phyloP scores from a whole-genome alignment of 2,797 vertebrate genomes.

The Cyprinodon diabolis region DNA sequence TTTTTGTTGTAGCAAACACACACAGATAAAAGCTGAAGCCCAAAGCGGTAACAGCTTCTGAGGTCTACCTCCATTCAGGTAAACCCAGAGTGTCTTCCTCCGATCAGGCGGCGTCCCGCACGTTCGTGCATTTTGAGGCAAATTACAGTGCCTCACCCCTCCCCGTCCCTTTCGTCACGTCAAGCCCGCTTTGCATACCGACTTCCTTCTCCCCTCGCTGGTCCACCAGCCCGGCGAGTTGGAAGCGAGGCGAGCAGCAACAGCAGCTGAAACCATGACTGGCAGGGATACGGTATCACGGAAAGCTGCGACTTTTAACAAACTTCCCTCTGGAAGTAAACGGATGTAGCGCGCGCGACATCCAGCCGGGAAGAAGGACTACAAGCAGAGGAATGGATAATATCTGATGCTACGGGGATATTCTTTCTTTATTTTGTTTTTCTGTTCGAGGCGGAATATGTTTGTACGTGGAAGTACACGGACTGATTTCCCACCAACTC shows the following conservation, averaged over 20 bases:
- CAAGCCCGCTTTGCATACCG: constrained; percentile 73
- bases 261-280: constrained; percentile 57
- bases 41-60: neutral
- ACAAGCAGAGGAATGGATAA: constrained; percentile 5
- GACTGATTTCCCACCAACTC: constrained; percentile 45
- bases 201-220: constrained; percentile 37
- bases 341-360: constrained; percentile 41
- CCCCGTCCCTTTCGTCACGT: constrained; percentile 28
- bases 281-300: constrained; percentile 52
- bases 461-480: constrained; percentile 79
- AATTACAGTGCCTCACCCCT: constrained; percentile 3
- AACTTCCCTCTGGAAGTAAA: constrained; percentile 49
- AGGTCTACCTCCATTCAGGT: neutral
- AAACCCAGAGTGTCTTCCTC: neutral
- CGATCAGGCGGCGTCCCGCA: neutral
- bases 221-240: constrained; percentile 52
- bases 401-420: constrained; percentile 13
- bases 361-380: constrained; percentile 31
- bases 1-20: neutral
- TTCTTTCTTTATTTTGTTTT: constrained; percentile 9
- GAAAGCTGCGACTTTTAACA: constrained; percentile 52
- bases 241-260: neutral
- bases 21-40: neutral
- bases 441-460: constrained; percentile 71
- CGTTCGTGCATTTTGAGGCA: constrained; percentile 8